These are phyloP conservation scores for Habroteleia sp. DNA, from an alignment of 2,888 invertebrate genomes.

Conservation along the genomic window DNA sequence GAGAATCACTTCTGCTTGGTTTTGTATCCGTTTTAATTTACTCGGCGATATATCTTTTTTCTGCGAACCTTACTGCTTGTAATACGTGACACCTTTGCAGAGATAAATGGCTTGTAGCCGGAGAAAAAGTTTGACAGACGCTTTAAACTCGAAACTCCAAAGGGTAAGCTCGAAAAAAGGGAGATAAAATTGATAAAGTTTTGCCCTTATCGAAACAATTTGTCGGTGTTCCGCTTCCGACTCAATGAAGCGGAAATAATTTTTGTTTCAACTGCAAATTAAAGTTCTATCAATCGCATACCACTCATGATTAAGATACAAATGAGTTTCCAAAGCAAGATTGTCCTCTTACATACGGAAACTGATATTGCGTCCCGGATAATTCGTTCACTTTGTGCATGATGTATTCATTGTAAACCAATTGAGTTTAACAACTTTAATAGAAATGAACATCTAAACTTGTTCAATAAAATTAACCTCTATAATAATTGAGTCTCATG, in stretches of 20 bases:
- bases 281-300: slow-evolving; percentile 6
- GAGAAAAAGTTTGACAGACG: slow-evolving; percentile 61
- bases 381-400: slow-evolving; percentile 16
- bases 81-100: slow-evolving; percentile 48
- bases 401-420: slow-evolving; percentile 38
- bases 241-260: slow-evolving; percentile 12
- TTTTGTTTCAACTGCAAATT: slow-evolving; percentile 21
- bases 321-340: slow-evolving; percentile 11
- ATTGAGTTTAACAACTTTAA: slow-evolving; percentile 41
- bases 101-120: slow-evolving; percentile 46
- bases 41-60: slow-evolving; percentile 50
- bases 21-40: slow-evolving; percentile 53
- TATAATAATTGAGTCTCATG: slow-evolving; percentile 5
- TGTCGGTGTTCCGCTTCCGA: slow-evolving; percentile 15
- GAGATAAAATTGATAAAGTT: slow-evolving; percentile 55
- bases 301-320: slow-evolving; percentile 8
- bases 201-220: slow-evolving; percentile 45
- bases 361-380: slow-evolving; percentile 19
- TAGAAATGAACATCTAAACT: slow-evolving; percentile 22
- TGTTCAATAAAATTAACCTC: slow-evolving; percentile 21
- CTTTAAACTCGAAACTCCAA: slow-evolving; percentile 32
- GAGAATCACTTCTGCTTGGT: slow-evolving; percentile 4
- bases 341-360: slow-evolving; percentile 16
- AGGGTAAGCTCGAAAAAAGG: slow-evolving; percentile 20
- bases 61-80: slow-evolving; percentile 32